Evolutionary conservation across 2,888 invertebrate species (phyloP), one percentile per base, ranked within the genome.

Genomic region (Tridacna gigas): DNA sequence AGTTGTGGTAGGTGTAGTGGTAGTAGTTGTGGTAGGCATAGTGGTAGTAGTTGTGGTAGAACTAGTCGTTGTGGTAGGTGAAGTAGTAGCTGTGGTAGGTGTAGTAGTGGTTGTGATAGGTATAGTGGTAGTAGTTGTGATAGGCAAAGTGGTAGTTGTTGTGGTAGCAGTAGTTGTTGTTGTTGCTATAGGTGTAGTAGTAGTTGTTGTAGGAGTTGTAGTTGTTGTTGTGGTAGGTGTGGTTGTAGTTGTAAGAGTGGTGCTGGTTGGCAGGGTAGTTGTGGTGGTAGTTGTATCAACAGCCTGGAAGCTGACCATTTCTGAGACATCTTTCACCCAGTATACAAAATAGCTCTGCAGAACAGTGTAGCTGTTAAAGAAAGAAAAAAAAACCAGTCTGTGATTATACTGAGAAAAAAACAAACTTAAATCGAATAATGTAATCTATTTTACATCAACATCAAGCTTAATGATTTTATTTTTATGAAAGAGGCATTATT

Each of bases 321-420:
- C 48, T 12, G 79, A 79, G n/a, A 73, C 73, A 25, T 73, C 45
- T n/a, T 61, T 79, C 63, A 73, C 73, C 79, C 79, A 79, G 45
- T 37, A 79, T 22, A 37, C 63, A 4, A 65, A 25, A 7, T 74
- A 45, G 25, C 22, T 15, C 28, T 74, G 65, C 4, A 79, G 48
- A 61, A 79, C 79, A 9, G 79, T 74, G 26, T 63, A 79, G 2
- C 79, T 79, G 56, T n/a, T 73, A 71, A 25, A 51, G 15, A 76
- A 28, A 45, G 47, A 65, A 47, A 63, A 45, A 4, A 48, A 71
- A 73, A 2, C 4, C 13, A 15, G 22, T 73, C 48, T 48, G 73
- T 22, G 65, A n/a, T 37, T 4, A 37, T 37, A 37, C 37, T 4
- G 7, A 4, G 37, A 37, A 37, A 37, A 37, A 37, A 4, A 37